Percentiles rank a stretch among this genome's conserved stretches.
phyloP scores from a whole-genome alignment of 2,888 invertebrate genomes.

The Anagyrus pseudococci region DNA sequence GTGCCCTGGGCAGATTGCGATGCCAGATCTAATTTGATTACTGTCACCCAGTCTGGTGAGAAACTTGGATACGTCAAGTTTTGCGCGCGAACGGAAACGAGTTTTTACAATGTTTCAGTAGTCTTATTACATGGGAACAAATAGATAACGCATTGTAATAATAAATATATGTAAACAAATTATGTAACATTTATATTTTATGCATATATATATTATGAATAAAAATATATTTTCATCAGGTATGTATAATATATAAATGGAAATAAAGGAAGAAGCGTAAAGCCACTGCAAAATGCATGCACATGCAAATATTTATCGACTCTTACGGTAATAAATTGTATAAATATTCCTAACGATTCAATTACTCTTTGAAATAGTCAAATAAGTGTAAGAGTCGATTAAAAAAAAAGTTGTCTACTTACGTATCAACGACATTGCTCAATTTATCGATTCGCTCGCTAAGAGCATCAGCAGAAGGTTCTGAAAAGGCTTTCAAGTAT shows the following conservation, averaged over 20 bases:
- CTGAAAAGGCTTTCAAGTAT: constrained; percentile 74
- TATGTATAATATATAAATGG: constrained; percentile 5
- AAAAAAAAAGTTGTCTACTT: constrained; percentile 48
- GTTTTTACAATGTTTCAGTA: neutral
- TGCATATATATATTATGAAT: neutral
- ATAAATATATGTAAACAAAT: constrained; percentile 9
- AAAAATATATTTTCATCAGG: too few species aligned
- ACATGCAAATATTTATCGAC: constrained; percentile 32
- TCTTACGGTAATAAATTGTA: neutral
- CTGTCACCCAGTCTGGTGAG: constrained; percentile 4
- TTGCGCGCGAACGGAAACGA: neutral
- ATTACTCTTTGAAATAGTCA: neutral
- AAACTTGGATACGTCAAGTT: constrained; percentile 9
- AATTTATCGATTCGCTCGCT: constrained; percentile 75
- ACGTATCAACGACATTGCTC: constrained; percentile 73
- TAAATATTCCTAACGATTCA: neutral
- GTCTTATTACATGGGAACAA: neutral
- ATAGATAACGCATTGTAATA: neutral
- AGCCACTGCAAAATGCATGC: constrained; percentile 39
- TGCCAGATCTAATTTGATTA: constrained; percentile 36
- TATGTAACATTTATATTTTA: neutral
- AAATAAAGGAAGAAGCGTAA: constrained; percentile 39
- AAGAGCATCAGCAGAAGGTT: constrained; percentile 73
- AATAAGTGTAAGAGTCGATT: constrained; percentile 2
- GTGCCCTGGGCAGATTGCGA: constrained; percentile 5